Base-by-base conservation (phyloP, 2,113 vertebrate species). In the Noturus placidus region DNA sequence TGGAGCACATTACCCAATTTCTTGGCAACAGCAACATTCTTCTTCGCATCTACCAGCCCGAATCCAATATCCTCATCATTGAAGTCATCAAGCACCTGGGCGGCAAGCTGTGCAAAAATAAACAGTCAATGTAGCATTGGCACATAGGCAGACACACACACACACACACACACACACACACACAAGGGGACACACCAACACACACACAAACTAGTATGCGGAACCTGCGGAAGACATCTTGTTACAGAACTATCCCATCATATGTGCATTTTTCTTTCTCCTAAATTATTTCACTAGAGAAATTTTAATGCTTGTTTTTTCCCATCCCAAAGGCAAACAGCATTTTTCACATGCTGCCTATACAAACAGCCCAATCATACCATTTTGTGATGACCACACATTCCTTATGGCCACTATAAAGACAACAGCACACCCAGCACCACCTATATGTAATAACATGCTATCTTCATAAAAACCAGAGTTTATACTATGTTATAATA, bases 41-140 rank as follows among this genome's bases (percentile, higher is more conserved):
- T 96, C 93, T 97, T 97, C 13, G 96, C 94, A 91, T 98, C 97
- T 84, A 98, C 96, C 85, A 97, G 93, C 15, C 95, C 97, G 5
- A 98, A 97, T 17, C 97, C 97, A 65, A 98, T 94, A 17, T 97
- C 97, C 87, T 97, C 96, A 56, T 97, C 96, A 0, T 97, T 95
- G 13, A 97, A 91, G 88, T 96, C 96, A 78, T 96, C 96, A 84
- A 98, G 95, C 90, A 98, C 97, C 92, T 98, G 97, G 52, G 97
- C 97, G 52, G 97, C 97, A 90, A 98, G 95, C 97, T 98, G 92
- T 52, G 92, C 27, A 77, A 63, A 69, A 4, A 83, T 14, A 63
- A 17, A 77, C 25, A 46, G 61, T 72, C n/a, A 70, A 65, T 85
- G 38, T 38, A 69, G 8, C 8, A 0, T 61, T 74, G 25, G 17